A percentile compares a stretch with the other conserved stretches of the same genome.
Evolutionary conservation across 2,797 vertebrate genomes (phyloP).

Genomic region (Pogoniulus pusillus): DNA sequence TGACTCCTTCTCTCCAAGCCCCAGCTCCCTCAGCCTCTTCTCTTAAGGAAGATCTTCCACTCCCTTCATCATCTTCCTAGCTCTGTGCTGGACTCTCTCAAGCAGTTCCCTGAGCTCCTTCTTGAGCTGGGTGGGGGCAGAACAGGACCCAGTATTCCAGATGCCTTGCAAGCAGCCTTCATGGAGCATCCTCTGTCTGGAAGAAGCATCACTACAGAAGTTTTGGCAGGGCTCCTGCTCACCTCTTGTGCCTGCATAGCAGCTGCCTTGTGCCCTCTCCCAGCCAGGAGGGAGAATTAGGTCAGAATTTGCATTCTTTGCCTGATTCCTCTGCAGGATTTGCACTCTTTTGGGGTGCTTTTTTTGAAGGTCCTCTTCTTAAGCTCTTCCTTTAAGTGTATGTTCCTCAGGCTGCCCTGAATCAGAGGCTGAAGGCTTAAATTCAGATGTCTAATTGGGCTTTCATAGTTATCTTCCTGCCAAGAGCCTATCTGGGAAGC

Average conservation of each 20-base stretch:
- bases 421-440: not conserved
- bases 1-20: too few species aligned
- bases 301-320: constrained; percentile 61
- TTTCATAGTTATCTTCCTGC: not conserved
- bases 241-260: not conserved
- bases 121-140: too few species aligned
- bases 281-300: constrained; percentile 48
- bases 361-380: not conserved
- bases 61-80: too few species aligned
- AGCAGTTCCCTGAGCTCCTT: too few species aligned
- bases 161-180: not conserved
- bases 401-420: not conserved
- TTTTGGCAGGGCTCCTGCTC: constrained; percentile 2
- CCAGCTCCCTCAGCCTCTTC: too few species aligned
- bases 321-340: not conserved
- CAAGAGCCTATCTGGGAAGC: not conserved
- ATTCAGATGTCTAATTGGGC: not conserved
- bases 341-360: not conserved
- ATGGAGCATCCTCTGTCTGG: accelerated
- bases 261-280: constrained; percentile 21
- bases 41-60: too few species aligned
- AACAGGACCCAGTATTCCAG: too few species aligned
- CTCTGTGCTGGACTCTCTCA: too few species aligned
- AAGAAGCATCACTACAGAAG: not conserved
- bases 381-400: not conserved